These are phyloP conservation scores for Lapara coniferarum DNA, from an alignment of 2,888 invertebrate genomes.

Conservation along the genomic window DNA sequence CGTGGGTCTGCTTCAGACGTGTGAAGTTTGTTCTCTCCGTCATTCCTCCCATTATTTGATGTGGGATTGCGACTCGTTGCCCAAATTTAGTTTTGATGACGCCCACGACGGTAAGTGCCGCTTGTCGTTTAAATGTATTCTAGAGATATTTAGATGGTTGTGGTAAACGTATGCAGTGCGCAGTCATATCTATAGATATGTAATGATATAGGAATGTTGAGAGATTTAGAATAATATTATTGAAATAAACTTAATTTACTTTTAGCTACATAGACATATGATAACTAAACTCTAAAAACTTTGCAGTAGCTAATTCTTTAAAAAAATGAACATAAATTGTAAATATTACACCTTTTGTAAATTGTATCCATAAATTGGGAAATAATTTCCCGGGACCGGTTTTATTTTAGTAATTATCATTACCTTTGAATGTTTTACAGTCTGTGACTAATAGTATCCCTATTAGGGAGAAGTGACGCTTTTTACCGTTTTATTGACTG, in stretches of 20 bases:
- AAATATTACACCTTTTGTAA: neutral
- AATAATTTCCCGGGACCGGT: neutral
- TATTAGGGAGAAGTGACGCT: neutral
- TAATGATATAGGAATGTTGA: too few relatives aligned
- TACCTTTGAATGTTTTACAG: neutral
- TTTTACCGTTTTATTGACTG: neutral
- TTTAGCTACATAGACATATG: too few relatives aligned
- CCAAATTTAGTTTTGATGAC: conserved; percentile 74
- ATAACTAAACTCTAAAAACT: too few relatives aligned
- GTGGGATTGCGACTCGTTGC: conserved; percentile 70
- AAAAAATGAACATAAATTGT: too few relatives aligned
- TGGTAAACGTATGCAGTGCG: too few relatives aligned
- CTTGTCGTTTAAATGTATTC: conserved; percentile 26
- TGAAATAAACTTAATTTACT: too few relatives aligned
- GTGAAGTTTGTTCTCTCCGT: conserved; percentile 73
- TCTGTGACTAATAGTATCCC: neutral
- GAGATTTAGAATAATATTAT: too few relatives aligned
- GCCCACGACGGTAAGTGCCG: conserved; percentile 59
- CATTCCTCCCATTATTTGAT: conserved; percentile 75
- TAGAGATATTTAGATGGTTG: too few relatives aligned
- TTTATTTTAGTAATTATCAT: neutral
- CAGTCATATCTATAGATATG: too few relatives aligned
- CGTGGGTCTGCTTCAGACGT: conserved; percentile 36
- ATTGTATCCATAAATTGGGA: neutral
- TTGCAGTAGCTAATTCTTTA: too few relatives aligned